Evolutionary conservation across 2,797 vertebrate genomes (phyloP).

Genomic region (Psittacula derbiana): DNA sequence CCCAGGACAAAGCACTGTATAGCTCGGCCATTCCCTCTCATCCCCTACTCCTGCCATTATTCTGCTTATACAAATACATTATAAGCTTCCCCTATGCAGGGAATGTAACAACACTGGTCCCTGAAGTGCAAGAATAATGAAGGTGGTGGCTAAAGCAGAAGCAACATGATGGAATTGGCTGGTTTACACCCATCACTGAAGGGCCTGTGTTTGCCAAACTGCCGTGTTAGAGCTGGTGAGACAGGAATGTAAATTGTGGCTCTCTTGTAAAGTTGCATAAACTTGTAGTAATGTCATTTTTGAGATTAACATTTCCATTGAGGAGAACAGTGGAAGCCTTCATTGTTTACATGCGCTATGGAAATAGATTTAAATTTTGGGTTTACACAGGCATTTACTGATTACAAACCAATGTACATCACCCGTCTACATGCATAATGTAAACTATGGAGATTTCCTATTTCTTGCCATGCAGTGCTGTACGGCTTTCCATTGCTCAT

Average conservation of each 20-base stretch:
- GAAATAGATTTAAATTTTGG: constrained; percentile 57
- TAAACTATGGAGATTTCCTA: not conserved
- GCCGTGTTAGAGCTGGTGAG: not conserved
- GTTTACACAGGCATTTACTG: constrained; percentile 37
- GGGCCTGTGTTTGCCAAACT: constrained; percentile 2
- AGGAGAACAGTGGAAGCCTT: constrained; percentile 13
- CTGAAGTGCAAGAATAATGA: constrained; percentile 36
- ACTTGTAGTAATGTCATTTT: constrained; percentile 37
- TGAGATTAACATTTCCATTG: constrained; percentile 39
- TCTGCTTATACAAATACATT: constrained; percentile 12
- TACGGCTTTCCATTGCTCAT: constrained; percentile 1
- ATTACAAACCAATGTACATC: constrained; percentile 28
- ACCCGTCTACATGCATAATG: constrained; percentile 17
- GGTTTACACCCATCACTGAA: not conserved
- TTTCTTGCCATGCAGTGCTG: not conserved
- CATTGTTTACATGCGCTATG: constrained; percentile 50
- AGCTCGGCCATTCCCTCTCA: not conserved
- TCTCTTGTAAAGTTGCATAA: constrained; percentile 33
- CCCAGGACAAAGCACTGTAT: not conserved
- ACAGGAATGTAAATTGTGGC: constrained; percentile 52
- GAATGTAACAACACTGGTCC: not conserved
- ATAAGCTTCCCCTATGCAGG: not conserved
- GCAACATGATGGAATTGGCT: not conserved
- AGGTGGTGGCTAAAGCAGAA: not conserved
- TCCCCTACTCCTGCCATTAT: not conserved